Evolutionary conservation across 2,888 invertebrate species (phyloP).

Genomic region (Acleris laterana): DNA sequence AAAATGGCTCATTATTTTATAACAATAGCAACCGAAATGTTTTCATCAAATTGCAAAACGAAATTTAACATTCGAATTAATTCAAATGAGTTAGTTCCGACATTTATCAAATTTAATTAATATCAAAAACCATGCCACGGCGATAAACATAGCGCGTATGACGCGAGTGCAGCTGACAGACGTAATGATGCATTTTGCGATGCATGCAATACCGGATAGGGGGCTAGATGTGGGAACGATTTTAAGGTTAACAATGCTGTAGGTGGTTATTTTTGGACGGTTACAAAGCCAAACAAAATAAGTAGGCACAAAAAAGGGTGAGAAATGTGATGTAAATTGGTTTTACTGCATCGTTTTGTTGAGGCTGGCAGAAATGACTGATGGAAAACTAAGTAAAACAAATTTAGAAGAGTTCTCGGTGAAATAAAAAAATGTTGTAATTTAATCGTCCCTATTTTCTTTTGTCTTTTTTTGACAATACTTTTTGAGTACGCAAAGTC

Average conservation of each 20-base stretch:
- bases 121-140: constrained; percentile 36
- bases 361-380: too few relatives aligned
- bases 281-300: not conserved
- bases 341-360: too few relatives aligned
- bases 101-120: constrained; percentile 33
- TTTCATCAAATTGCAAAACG: constrained; percentile 11
- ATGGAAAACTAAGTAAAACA: constrained; percentile 1
- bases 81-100: constrained; percentile 25
- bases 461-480: constrained; percentile 49
- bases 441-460: constrained; percentile 57
- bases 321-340: too few relatives aligned
- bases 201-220: constrained; percentile 49
- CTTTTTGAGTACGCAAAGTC: constrained; percentile 59
- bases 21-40: constrained; percentile 24
- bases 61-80: constrained; percentile 26
- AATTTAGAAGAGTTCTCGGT: constrained; percentile 17
- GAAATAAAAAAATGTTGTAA: constrained; percentile 49
- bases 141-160: constrained; percentile 45
- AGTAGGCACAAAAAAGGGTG: too few relatives aligned
- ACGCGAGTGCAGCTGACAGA: constrained; percentile 37
- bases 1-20: constrained; percentile 6
- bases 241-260: constrained; percentile 4
- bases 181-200: constrained; percentile 68
- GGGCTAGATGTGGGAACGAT: not conserved
- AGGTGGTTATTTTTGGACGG: not conserved